Evolutionary conservation across 2,797 vertebrate species (phyloP), one percentile per base, ranked within the genome.

Genomic region (Notoglanidium macrostoma): DNA sequence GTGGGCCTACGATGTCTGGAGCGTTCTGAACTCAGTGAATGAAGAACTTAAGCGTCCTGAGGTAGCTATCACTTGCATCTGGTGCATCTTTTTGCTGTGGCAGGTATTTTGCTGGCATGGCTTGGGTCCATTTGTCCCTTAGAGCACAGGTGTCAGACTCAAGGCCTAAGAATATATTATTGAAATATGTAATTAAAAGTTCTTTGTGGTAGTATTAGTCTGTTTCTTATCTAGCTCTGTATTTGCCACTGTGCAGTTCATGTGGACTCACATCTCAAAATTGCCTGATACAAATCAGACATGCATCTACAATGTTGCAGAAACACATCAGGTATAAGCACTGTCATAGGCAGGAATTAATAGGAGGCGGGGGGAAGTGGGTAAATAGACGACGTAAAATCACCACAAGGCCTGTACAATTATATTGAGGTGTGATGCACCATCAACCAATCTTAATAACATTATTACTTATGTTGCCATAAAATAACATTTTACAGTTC

Each of bases 21-120:
- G 17, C 4, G 1, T 35, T 59, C 77, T 79, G 32, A 59, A 79
- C 59, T 40, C 29, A 97, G 94, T 97, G 61, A 96, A 94, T 0
- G 97, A 98, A 85, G 97, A 98, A 89, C 91, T 98, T 80, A 97
- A 95, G 90, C 96, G 94, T 12, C 96, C 97, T 11, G 96, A 98
- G 91, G 97, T 97, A 90, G 94, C 49, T 49, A 14, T 40, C 59
- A 14, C 32, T 74, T 65, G 5, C 35, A 65, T 7, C 57, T 61
- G 21, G 21, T 61, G 65, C 6, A 9, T 72, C 35, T 44, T 10
- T 29, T 29, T 29, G 15, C 29, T 68, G 29, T 68, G 29, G 35
- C 12, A 68, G 15, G 15, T 14, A 44, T 40, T 40, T 46, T 11
- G 40, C 44, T n/a, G 44, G 23, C 0, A 74, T 72, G 14, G 19